phyloP scores from a whole-genome alignment of 2,888 invertebrate species.

The Calliphora vomitoria region DNA sequence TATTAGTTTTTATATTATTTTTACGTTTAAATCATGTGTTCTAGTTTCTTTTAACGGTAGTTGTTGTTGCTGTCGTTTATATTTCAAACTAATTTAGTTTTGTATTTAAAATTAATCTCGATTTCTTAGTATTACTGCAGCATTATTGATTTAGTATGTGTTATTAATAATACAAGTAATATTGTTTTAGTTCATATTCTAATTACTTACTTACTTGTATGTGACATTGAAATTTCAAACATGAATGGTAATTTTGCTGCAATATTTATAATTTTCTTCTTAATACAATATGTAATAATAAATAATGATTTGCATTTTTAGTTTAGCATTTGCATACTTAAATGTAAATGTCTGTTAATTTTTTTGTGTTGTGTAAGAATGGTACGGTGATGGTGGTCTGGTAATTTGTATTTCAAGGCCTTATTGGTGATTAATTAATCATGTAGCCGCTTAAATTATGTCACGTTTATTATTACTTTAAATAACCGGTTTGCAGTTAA shows the following conservation, averaged over 20 bases:
- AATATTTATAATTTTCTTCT: background rate
- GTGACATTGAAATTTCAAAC: slow-evolving; percentile 42
- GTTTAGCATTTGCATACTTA: background rate
- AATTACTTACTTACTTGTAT: slow-evolving; percentile 5
- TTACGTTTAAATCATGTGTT: slow-evolving; percentile 48
- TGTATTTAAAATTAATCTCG: slow-evolving; percentile 29
- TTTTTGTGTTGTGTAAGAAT: background rate
- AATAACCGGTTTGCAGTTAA: background rate
- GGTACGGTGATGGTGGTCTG: slow-evolving; percentile 3
- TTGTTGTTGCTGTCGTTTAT: slow-evolving; percentile 2
- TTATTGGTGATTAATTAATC: background rate
- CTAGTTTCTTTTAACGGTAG: slow-evolving; percentile 57
- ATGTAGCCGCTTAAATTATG: background rate
- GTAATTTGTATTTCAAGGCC: background rate
- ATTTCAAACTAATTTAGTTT: slow-evolving; percentile 3
- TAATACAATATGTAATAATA: background rate
- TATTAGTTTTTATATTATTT: background rate
- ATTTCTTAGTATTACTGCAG: slow-evolving; percentile 8
- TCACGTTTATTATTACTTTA: background rate
- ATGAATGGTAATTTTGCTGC: background rate
- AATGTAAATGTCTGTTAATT: background rate
- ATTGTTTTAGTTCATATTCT: background rate
- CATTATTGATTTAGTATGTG: slow-evolving; percentile 5
- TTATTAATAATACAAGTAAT: background rate
- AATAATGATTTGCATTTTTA: slow-evolving; percentile 16